Conservation (phyloP, 2,888 invertebrate species). For the Metallyticus violacea region DNA sequence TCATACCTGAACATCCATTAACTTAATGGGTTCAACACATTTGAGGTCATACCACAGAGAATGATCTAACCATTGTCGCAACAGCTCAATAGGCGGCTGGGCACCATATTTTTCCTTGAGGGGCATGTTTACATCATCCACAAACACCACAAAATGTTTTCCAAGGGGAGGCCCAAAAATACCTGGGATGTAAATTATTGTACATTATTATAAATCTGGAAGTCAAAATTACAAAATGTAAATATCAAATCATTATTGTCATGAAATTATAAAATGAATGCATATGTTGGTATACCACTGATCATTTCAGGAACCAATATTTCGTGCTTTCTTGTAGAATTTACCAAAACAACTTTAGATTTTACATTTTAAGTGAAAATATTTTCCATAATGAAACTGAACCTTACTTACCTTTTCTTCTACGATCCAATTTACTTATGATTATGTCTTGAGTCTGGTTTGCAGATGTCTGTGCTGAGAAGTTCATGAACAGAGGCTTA, state of each 20-base stretch:
- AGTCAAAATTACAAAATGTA: too few species aligned
- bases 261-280: too few species aligned
- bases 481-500: slow-evolving; percentile 84
- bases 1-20: slow-evolving; percentile 78
- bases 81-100: slow-evolving; percentile 89
- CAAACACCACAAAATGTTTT: slow-evolving; percentile 84
- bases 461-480: slow-evolving; percentile 91
- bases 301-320: too few species aligned
- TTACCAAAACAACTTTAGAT: too few species aligned
- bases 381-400: neutral
- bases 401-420: slow-evolving; percentile 68
- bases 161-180: slow-evolving; percentile 91
- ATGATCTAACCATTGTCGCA: slow-evolving; percentile 88
- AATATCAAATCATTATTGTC: too few species aligned
- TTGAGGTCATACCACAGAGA: slow-evolving; percentile 84
- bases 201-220: too few species aligned
- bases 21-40: slow-evolving; percentile 70
- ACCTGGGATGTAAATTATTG: slow-evolving; percentile 55
- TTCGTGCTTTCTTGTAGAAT: too few species aligned
- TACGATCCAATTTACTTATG: slow-evolving; percentile 89
- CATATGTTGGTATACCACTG: too few species aligned
- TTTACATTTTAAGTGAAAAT: too few species aligned
- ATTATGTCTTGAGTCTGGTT: slow-evolving; percentile 93
- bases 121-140: slow-evolving; percentile 97
- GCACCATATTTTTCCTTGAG: slow-evolving; percentile 86